A percentile compares a stretch with the other conserved stretches of the same genome.
phyloP scores from a whole-genome alignment of 2,888 invertebrate species.

The Lasioglossum pauxillum region DNA sequence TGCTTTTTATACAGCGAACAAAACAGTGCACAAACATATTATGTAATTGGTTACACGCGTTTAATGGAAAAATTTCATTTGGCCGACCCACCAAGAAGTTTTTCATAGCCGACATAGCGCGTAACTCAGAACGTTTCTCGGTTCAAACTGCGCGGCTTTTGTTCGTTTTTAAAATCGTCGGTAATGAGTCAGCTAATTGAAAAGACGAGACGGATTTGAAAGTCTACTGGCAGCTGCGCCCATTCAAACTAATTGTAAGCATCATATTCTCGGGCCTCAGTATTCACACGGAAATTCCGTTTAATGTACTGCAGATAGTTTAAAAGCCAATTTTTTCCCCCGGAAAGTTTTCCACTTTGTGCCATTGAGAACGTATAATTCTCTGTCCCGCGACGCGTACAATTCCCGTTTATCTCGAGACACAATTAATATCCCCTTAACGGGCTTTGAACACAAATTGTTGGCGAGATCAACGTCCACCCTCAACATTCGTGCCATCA shows the following conservation, averaged over 20 bases:
- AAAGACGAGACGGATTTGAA: slow-evolving; percentile 38
- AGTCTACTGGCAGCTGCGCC: slow-evolving; percentile 14
- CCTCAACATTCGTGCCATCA: neutral
- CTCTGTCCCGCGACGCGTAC: neutral
- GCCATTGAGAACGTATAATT: neutral
- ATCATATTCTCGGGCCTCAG: slow-evolving; percentile 11
- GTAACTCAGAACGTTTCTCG: neutral
- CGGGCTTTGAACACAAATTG: neutral
- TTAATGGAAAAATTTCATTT: neutral
- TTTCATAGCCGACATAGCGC: neutral
- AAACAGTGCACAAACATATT: neutral
- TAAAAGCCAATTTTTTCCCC: neutral
- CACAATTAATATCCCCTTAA: neutral
- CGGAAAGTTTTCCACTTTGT: neutral
- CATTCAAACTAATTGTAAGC: slow-evolving; percentile 22
- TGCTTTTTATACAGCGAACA: neutral
- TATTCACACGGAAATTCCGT: slow-evolving; percentile 15
- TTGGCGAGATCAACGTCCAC: neutral
- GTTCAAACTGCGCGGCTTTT: neutral
- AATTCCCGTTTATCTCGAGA: neutral
- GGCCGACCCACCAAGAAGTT: neutral
- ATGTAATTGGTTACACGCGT: neutral
- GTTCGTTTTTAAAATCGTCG: slow-evolving; percentile 20
- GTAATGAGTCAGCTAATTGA: slow-evolving; percentile 44
- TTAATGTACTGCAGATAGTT: slow-evolving; percentile 2